Percentiles rank a stretch among this genome's conserved stretches.
phyloP scores from a whole-genome alignment of 2,888 invertebrate genomes.

The Gibbula magus region DNA sequence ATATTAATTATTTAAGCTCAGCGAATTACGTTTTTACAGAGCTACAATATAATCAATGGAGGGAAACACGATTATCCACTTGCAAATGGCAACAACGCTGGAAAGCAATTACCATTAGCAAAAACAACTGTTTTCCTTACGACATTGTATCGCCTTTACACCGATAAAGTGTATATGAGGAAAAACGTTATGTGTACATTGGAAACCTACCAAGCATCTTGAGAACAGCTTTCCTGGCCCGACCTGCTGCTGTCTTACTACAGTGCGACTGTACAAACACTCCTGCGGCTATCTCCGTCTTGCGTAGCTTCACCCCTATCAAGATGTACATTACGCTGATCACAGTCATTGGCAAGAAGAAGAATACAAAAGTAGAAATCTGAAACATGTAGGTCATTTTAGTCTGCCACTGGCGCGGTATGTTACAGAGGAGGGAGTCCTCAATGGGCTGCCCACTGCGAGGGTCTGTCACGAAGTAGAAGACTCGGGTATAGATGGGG shows the following conservation, averaged over 20 bases:
- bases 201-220: constrained; percentile 70
- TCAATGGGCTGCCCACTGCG: constrained; percentile 47
- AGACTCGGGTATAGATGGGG: constrained; percentile 66
- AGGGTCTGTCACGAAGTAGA: constrained; percentile 53
- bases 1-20: no score
- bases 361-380: constrained; percentile 88
- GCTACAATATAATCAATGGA: no score
- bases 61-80: no score
- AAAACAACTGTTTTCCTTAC: no score
- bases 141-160: no score
- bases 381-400: constrained; percentile 80
- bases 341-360: constrained; percentile 84
- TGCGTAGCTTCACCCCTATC: constrained; percentile 65
- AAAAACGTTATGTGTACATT: no score
- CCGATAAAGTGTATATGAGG: no score
- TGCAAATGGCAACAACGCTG: no score
- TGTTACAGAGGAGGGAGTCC: constrained; percentile 69
- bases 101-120: no score
- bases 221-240: constrained; percentile 61
- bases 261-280: constrained; percentile 2
- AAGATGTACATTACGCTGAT: constrained; percentile 85
- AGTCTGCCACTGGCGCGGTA: constrained; percentile 56
- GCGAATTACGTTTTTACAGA: no score
- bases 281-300: constrained; percentile 26
- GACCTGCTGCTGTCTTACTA: constrained; percentile 39